Evolutionary conservation across 2,888 invertebrate species (phyloP).

Genomic region (Stramonita haemastoma): DNA sequence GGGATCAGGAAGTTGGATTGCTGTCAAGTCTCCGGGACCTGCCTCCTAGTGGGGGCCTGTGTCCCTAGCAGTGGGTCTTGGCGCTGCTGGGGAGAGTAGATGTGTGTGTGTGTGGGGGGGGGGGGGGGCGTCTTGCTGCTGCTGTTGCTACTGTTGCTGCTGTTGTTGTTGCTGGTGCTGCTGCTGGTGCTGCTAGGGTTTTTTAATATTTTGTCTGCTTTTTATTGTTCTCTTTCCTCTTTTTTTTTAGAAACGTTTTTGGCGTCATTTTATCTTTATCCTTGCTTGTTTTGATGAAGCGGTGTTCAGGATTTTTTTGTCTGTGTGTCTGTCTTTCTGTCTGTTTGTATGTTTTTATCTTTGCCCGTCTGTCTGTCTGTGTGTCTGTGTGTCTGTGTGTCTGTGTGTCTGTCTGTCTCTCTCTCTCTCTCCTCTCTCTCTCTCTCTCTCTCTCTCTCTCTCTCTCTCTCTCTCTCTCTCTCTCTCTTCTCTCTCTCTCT

Average conservation of each 20-base stretch:
- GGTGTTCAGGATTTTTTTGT: not conserved
- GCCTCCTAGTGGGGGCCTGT: not conserved
- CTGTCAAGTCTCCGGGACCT: not conserved
- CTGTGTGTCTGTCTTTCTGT: not conserved
- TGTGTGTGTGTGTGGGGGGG: not conserved
- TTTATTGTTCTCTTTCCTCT: not conserved
- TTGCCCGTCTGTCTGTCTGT: not conserved
- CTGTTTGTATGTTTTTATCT: not conserved
- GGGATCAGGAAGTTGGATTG: not conserved
- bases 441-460: too few species aligned
- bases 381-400: not conserved
- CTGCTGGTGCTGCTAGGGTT: slow-evolving; percentile 36
- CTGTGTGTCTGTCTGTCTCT: too few species aligned
- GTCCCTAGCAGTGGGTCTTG: not conserved
- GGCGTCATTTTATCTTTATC: not conserved
- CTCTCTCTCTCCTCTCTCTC: too few species aligned
- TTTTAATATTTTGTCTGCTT: not conserved
- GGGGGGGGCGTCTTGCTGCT: not conserved
- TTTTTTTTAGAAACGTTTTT: not conserved
- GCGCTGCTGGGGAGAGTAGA: not conserved
- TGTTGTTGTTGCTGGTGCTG: slow-evolving; percentile 26
- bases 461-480: too few species aligned
- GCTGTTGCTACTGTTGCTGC: slow-evolving; percentile 28
- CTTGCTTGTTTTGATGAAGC: not conserved
- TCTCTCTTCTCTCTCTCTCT: too few species aligned